These are phyloP conservation scores for Andrena hattorfiana DNA, from an alignment of 2,888 invertebrate species.

Conservation along the genomic window DNA sequence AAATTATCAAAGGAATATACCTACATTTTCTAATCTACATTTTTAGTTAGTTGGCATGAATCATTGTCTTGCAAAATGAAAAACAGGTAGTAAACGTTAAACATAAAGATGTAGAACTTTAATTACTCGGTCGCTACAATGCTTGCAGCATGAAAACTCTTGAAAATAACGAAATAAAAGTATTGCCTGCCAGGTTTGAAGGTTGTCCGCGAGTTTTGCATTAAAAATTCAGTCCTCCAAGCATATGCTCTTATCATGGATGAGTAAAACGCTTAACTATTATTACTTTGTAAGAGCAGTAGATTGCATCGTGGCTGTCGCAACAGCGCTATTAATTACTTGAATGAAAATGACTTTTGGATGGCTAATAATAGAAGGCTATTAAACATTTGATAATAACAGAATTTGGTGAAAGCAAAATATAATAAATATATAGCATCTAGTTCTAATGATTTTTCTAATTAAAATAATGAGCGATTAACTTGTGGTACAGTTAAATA, in stretches of 20 bases:
- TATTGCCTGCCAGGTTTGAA: not conserved
- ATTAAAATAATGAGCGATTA: not conserved
- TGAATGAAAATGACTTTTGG: not conserved
- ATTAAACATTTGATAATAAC: not conserved
- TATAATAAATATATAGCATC: not conserved
- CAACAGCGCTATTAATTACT: not conserved
- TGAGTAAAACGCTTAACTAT: not conserved
- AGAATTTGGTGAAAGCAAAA: not conserved
- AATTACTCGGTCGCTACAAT: not conserved
- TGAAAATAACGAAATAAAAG: not conserved
- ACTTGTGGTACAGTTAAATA: not conserved
- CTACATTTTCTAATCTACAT: no score
- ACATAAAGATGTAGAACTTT: not conserved
- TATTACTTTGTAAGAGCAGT: not conserved
- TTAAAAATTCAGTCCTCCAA: not conserved
- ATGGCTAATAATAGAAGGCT: not conserved
- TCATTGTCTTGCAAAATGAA: not conserved
- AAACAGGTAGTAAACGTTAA: constrained; percentile 8
- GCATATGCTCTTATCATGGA: not conserved
- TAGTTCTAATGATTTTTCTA: not conserved
- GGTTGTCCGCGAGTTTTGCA: constrained; percentile 5
- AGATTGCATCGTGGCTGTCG: not conserved
- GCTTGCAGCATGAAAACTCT: not conserved
- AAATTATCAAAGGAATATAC: no score
- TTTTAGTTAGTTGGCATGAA: no score